These are phyloP conservation scores for Phragmatobia fuliginosa DNA, from an alignment of 2,888 invertebrate species.

Conservation along the genomic window DNA sequence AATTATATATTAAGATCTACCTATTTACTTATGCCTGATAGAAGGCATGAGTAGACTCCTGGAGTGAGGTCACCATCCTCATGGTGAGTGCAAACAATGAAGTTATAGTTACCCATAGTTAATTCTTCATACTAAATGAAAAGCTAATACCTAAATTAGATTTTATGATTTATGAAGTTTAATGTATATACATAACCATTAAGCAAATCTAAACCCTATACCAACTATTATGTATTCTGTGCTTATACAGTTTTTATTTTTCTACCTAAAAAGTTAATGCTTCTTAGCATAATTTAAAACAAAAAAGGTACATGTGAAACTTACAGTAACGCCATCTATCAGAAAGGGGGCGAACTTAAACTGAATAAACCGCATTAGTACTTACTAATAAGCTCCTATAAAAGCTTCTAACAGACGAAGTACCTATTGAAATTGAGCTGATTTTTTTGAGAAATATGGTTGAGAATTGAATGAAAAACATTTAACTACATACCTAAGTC, in stretches of 20 bases:
- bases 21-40: too few species aligned
- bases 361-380: background rate
- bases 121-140: too few species aligned
- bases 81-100: too few species aligned
- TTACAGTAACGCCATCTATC: constrained; percentile 34
- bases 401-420: background rate
- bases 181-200: background rate
- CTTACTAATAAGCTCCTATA: background rate
- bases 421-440: background rate
- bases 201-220: background rate
- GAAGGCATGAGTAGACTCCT: too few species aligned
- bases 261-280: too few species aligned
- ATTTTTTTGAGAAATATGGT: background rate
- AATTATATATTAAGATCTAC: too few species aligned
- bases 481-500: background rate
- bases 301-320: background rate
- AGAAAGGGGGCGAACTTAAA: constrained; percentile 27
- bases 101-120: too few species aligned
- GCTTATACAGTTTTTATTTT: background rate
- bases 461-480: background rate
- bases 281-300: background rate
- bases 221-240: too few species aligned
- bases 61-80: too few species aligned
- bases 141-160: background rate
- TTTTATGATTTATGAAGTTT: background rate